Evolutionary conservation across 92 coral and sea anemone species (phyloP).

Genomic region (Ricordea florida): DNA sequence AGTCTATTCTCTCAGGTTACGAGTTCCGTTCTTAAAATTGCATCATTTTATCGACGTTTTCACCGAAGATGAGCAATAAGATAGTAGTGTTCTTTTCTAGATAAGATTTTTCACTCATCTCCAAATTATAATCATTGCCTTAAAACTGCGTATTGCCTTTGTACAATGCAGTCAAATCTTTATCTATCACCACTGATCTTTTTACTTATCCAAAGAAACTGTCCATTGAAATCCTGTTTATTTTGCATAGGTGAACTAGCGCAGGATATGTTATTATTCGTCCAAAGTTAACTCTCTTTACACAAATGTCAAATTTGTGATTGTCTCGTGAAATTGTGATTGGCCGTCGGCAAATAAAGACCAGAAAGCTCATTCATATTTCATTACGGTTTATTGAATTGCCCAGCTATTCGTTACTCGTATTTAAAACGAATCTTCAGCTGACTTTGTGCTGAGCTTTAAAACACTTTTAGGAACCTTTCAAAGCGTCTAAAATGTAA

Average conservation of each 20-base stretch:
- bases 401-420: not conserved
- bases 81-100: too few relatives aligned
- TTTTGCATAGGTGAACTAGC: not conserved
- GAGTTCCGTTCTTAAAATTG: too few relatives aligned
- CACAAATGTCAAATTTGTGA: slow-evolving; percentile 5
- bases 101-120: too few relatives aligned
- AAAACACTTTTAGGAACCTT: not conserved
- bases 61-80: too few relatives aligned
- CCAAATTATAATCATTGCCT: too few relatives aligned
- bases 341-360: not conserved
- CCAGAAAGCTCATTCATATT: slow-evolving; percentile 29
- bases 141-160: too few relatives aligned
- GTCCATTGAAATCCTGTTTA: too few relatives aligned
- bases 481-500: not conserved
- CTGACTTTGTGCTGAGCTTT: slow-evolving; percentile 15
- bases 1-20: too few relatives aligned
- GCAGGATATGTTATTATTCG: not conserved
- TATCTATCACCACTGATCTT: too few relatives aligned
- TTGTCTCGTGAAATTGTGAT: not conserved
- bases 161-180: too few relatives aligned
- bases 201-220: too few relatives aligned
- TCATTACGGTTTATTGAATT: slow-evolving; percentile 2
- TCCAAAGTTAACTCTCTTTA: not conserved
- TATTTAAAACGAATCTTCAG: slow-evolving; percentile 17
- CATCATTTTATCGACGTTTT: too few relatives aligned